Evolutionary conservation across 2,888 invertebrate species (phyloP), one percentile per base, ranked within the genome.

Genomic region (Drosophila pseudotalamancana): DNA sequence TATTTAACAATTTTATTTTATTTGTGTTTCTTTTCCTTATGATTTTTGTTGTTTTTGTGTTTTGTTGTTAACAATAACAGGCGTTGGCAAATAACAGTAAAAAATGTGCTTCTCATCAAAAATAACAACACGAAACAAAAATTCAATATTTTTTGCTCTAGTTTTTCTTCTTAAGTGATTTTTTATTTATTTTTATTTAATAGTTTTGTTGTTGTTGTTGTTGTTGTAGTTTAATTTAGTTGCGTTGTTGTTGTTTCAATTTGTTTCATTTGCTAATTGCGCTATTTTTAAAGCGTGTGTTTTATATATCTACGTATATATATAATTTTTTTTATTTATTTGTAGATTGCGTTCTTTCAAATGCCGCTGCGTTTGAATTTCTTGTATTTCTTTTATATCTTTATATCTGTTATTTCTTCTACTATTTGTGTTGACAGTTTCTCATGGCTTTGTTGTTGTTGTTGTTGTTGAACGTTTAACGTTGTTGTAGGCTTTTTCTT

Each of bases 1-100:
- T 79, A 86, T 88, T 85, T 79, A 90, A 90, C 89, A 89, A 87
- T 79, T 71, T 43, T 29, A 8, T 4, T n/a, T n/a, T 42, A 25
- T 25, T 6, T 18, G n/a, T 4, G 4, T 12, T 72, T 61, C 51
- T 50, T 45, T 32, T 74, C 51, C 59, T 39, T 50, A 34, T 56
- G 65, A 43, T 48, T 66, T 45, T 49, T 12, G 29, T 8, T 62
- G 19, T 74, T 57, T 35, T 12, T 51, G 19, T 60, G 64, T 65
- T 43, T 54, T 74, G 45, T 65, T 57, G 49, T 63, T 59, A 69
- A 82, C 66, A 78, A 77, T 79, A 85, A 74, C 85, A 57, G 66
- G 56, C 80, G 72, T 57, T 79, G 62, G 48, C 43, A 61, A 61
- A 61, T 60, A 61, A 72, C 73, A 72, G 48, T 67, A 59, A 54